phyloP scores from a whole-genome alignment of 92 coral and sea anemone genomes.

The Palythoa grandis region DNA sequence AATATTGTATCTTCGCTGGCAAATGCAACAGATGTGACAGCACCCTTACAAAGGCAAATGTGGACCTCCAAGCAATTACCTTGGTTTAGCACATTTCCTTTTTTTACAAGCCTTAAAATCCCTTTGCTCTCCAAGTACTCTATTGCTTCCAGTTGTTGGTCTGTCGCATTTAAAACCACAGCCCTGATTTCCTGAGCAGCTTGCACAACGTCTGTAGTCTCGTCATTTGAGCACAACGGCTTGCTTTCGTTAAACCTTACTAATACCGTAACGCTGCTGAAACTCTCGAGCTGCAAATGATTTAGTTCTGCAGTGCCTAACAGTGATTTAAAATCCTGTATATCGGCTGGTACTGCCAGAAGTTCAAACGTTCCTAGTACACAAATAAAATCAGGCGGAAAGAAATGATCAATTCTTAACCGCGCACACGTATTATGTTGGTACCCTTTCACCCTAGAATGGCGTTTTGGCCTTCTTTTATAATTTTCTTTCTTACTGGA shows the following conservation, averaged over 20 bases:
- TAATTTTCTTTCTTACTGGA: too few species aligned
- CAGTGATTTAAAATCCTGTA: constrained; percentile 21
- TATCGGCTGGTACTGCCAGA: constrained; percentile 23
- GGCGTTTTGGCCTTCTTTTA: too few species aligned
- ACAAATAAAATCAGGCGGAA: constrained; percentile 25
- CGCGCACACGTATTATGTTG: not conserved
- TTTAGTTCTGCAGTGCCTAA: constrained; percentile 17
- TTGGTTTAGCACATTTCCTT: constrained; percentile 26
- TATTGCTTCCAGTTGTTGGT: constrained; percentile 66
- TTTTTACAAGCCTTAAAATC: constrained; percentile 59
- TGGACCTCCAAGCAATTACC: constrained; percentile 57
- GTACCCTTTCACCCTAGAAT: too few species aligned
- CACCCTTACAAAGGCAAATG: constrained; percentile 76
- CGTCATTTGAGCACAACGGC: constrained; percentile 2
- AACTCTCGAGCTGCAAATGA: constrained; percentile 25
- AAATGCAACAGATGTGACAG: constrained; percentile 63
- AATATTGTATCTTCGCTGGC: constrained; percentile 70
- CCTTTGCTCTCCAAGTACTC: constrained; percentile 72
- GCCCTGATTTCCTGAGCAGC: not conserved
- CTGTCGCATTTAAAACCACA: constrained; percentile 29
- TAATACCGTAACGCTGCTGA: constrained; percentile 31
- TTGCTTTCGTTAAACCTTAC: constrained; percentile 25
- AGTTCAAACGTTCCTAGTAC: constrained; percentile 26
- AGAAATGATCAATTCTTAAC: not conserved
- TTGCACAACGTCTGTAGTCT: not conserved